Evolutionary conservation across 2,888 invertebrate species (phyloP), one percentile per base, ranked within the genome.

Genomic region (Oligia strigilis): DNA sequence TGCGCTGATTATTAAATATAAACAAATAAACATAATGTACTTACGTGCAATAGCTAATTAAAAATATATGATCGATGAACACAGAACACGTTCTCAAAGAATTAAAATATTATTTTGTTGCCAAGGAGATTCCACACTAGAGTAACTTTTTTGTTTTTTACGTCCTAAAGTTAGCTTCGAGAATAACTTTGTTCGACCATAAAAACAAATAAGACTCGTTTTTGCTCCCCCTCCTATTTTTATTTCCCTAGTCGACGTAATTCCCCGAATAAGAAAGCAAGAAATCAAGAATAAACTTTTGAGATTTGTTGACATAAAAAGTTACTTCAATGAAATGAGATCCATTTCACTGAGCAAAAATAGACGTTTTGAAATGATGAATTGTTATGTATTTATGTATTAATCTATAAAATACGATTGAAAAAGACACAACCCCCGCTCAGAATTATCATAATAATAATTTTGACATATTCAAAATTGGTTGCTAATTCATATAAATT

Each of bases 61-160:
- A 19, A 40, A 29, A 11, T 8, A 0, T 23, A 17, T 52, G 1
- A 23, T 11, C 17, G 62, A 40, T 4, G 19, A 17, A 6, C 9
- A 29, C 29, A 3, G 14, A 23, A 17, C 49, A 52, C 80, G 58
- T 77, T 14, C 17, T 55, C 29, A 13, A 14, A 36, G 17, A 36
- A n/a, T 36, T 81, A 17, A 1, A 58, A 9, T 55, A 49, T 49
- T 5, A 52, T 6, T 55, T 55, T 2, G 78, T 79, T 40, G 29
- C 74, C 78, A 79, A 79, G 78, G 78, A 64, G 82, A 79, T 55
- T 64, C 19, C 5, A 23, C 1, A 52, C 13, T 5, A 40, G 2
- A 62, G 52, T 23, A n/a, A 40, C 17, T n/a, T 40, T 40, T 11
- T 43, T 6, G 4, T 19, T 66, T 29, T 17, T 13, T 29, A 2